These are phyloP conservation scores for Stictonetta naevosa DNA, from an alignment of 2,113 vertebrate species.

Conservation along the genomic window DNA sequence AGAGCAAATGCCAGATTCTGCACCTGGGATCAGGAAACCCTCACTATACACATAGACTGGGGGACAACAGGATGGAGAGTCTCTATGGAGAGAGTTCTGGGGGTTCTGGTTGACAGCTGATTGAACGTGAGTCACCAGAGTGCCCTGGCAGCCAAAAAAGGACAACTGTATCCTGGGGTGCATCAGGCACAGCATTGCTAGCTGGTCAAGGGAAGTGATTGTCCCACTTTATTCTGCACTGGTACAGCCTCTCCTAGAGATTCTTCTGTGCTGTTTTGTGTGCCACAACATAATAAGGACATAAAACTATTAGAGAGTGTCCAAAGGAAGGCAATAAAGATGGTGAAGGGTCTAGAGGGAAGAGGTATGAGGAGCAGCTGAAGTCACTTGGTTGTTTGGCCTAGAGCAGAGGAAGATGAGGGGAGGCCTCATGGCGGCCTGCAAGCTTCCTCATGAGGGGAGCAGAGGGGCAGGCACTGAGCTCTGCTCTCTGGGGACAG, in stretches of 20 bases:
- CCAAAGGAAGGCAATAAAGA: too few species aligned
- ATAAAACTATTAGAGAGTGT: too few species aligned
- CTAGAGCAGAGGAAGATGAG: too few species aligned
- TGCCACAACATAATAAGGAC: neutral
- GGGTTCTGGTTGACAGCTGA: neutral
- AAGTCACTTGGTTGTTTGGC: too few species aligned
- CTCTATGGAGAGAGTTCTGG: neutral
- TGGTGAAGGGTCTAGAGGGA: too few species aligned
- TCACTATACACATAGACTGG: neutral
- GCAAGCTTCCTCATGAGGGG: too few species aligned
- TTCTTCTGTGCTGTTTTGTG: neutral
- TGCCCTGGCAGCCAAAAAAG: neutral
- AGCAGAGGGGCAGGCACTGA: too few species aligned
- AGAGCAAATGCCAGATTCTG: neutral
- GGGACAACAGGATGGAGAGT: neutral
- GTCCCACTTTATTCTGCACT: neutral
- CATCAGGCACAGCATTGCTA: neutral
- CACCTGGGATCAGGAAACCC: neutral
- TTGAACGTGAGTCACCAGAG: neutral
- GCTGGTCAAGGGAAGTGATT: neutral
- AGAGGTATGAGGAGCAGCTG: too few species aligned
- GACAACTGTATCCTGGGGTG: neutral
- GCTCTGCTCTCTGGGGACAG: too few species aligned
- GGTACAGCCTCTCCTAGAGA: neutral
- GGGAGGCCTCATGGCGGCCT: too few species aligned